These are phyloP conservation scores for Tupaia chinensis DNA, from an alignment of 2,113 vertebrate genomes.

Conservation along the genomic window DNA sequence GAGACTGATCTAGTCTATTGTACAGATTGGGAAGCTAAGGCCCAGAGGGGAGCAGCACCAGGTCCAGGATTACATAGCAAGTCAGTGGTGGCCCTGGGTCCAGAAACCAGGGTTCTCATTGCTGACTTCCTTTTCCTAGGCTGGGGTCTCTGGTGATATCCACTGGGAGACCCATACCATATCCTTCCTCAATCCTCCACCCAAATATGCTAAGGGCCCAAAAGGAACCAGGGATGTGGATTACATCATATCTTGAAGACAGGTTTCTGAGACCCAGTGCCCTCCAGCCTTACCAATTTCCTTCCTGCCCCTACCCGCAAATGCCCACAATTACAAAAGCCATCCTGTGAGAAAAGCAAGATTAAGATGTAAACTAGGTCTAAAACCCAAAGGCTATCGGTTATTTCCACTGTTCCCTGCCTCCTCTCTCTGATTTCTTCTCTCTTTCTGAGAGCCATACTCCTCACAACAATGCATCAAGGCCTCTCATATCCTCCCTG, in stretches of 20 bases:
- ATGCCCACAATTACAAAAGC: constrained; percentile 11
- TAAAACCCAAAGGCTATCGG: not conserved
- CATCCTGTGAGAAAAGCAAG: constrained; percentile 20
- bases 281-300: not conserved
- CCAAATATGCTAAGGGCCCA: not conserved
- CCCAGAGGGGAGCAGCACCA: not conserved
- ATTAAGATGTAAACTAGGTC: not conserved
- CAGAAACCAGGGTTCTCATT: not conserved
- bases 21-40: not conserved
- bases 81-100: not conserved
- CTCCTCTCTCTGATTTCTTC: not conserved
- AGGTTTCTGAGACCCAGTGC: not conserved
- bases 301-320: constrained; percentile 27
- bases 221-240: not conserved
- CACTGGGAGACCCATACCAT: not conserved
- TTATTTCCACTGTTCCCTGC: accelerated
- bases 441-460: not conserved
- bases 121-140: not conserved
- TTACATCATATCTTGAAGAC: not conserved
- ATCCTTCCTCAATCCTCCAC: not conserved
- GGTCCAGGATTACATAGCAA: not conserved
- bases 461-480: not conserved
- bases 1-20: not conserved
- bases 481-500: not conserved
- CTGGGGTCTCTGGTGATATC: not conserved